Conservation (phyloP, 92 coral and sea anemone species). For the Blastomussa wellsi region DNA sequence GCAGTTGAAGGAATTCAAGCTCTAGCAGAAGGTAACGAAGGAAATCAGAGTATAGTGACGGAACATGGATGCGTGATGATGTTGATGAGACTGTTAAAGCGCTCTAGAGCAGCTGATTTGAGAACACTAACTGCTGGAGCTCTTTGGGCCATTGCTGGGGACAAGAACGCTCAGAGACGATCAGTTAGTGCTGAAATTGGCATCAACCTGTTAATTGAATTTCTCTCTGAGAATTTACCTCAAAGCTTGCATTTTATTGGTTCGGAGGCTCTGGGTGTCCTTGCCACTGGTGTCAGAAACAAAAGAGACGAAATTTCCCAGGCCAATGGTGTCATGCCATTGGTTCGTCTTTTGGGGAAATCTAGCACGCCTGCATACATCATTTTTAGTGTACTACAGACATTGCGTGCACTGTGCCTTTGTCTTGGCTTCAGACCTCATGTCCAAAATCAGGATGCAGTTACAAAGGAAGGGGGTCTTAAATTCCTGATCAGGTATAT, state of each 20-base stretch:
- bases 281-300: slow-evolving; percentile 84
- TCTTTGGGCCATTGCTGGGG: slow-evolving; percentile 98
- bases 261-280: slow-evolving; percentile 91
- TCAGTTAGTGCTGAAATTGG: slow-evolving; percentile 92
- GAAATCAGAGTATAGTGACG: slow-evolving; percentile 79
- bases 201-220: slow-evolving; percentile 80
- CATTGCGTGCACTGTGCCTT: slow-evolving; percentile 86
- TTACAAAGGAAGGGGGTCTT: slow-evolving; percentile 77
- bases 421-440: slow-evolving; percentile 88
- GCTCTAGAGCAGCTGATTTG: slow-evolving; percentile 80
- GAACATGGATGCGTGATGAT: slow-evolving; percentile 95
- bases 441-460: slow-evolving; percentile 76
- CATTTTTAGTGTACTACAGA: slow-evolving; percentile 79
- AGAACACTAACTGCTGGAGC: slow-evolving; percentile 88
- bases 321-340: slow-evolving; percentile 88
- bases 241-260: slow-evolving; percentile 89
- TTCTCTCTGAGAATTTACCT: slow-evolving; percentile 84
- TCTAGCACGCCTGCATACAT: slow-evolving; percentile 80
- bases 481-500: slow-evolving; percentile 78
- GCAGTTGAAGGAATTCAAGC: slow-evolving; percentile 87
- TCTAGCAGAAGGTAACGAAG: slow-evolving; percentile 76
- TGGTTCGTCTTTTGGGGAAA: slow-evolving; percentile 84
- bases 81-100: slow-evolving; percentile 82
- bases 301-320: slow-evolving; percentile 89
- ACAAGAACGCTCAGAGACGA: slow-evolving; percentile 69